Evolutionary conservation across 2,797 vertebrate genomes (phyloP).

Genomic region (Hydrolagus colliei): DNA sequence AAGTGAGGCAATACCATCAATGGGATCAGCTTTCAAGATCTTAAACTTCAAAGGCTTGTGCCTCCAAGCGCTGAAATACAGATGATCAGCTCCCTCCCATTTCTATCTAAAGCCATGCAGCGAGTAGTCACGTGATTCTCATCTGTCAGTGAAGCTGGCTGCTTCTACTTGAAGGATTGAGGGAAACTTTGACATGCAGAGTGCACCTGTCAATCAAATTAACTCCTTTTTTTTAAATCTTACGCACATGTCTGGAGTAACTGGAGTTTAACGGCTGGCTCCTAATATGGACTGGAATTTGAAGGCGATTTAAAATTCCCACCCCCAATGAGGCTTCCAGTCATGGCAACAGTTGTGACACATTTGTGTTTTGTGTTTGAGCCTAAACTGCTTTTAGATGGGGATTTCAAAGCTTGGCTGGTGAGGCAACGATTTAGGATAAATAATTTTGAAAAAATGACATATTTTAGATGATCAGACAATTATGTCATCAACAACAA

Average conservation of each 20-base stretch:
- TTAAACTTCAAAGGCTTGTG: constrained; percentile 24
- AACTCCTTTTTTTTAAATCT: not conserved
- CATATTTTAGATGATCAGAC: not conserved
- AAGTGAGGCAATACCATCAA: not conserved
- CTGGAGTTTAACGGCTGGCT: not conserved
- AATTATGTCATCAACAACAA: too few relatives aligned
- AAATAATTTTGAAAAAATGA: not conserved
- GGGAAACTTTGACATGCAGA: not conserved
- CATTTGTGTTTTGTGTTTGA: not conserved
- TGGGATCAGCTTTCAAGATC: constrained; percentile 17
- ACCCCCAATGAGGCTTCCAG: not conserved
- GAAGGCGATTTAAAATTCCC: constrained; percentile 15
- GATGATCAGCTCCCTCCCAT: constrained; percentile 16
- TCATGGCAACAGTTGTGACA: not conserved
- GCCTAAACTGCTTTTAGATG: not conserved
- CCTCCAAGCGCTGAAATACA: constrained; percentile 8
- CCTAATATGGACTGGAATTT: not conserved
- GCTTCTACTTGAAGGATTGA: not conserved
- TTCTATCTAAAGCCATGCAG: constrained; percentile 9
- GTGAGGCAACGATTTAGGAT: not conserved
- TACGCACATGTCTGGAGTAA: not conserved
- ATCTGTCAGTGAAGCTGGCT: constrained; percentile 15
- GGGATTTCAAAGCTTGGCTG: not conserved
- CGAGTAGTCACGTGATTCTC: not conserved
- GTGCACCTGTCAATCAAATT: constrained; percentile 15